phyloP scores from a whole-genome alignment of 2,888 invertebrate genomes.

The Candidula unifasciata region DNA sequence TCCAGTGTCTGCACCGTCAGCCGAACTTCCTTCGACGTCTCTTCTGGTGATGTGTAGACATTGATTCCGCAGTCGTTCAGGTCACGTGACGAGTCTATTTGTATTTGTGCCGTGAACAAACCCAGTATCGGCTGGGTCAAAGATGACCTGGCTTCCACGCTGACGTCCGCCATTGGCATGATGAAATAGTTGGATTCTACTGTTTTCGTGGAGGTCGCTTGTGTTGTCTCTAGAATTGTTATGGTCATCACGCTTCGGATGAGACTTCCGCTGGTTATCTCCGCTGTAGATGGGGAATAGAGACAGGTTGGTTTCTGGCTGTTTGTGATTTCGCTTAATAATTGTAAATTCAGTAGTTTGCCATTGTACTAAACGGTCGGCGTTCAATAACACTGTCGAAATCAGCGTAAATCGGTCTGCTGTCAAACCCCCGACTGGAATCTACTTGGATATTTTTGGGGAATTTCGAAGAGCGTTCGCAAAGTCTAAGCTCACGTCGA shows the following conservation, averaged over 20 bases:
- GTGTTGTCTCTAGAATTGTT: not conserved
- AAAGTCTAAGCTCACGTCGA: no score
- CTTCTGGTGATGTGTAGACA: slow-evolving; percentile 48
- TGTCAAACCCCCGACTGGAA: no score
- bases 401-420: no score
- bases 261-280: slow-evolving; percentile 23
- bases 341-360: no score
- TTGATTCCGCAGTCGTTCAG: not conserved
- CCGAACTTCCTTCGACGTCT: slow-evolving; percentile 51
- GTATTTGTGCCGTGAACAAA: slow-evolving; percentile 14
- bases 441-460: no score
- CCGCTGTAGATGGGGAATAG: slow-evolving; percentile 5
- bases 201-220: not conserved
- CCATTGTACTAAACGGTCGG: no score
- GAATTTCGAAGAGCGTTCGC: no score
- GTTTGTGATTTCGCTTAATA: no score
- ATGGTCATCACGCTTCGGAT: slow-evolving; percentile 34
- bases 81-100: slow-evolving; percentile 14
- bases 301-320: no score
- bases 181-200: slow-evolving; percentile 29
- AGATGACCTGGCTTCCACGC: not conserved
- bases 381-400: no score
- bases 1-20: slow-evolving; percentile 51
- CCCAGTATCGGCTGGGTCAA: slow-evolving; percentile 47
- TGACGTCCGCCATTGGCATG: slow-evolving; percentile 15